A percentile compares a stretch with the other conserved stretches of the same genome.
Conservation (phyloP, 1,140 invertebrate species). For the Zaprionus davidi region DNA sequence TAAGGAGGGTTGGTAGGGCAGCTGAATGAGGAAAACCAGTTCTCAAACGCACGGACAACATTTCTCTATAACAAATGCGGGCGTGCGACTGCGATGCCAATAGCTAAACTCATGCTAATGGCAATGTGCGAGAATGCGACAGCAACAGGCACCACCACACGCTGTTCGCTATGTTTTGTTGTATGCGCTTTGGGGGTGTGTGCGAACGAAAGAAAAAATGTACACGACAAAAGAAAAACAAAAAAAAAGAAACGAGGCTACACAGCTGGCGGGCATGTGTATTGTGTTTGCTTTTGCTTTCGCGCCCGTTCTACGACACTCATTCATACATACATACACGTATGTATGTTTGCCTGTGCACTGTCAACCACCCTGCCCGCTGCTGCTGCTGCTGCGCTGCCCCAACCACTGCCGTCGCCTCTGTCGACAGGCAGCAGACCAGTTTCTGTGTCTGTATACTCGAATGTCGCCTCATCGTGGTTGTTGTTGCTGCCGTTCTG, state of each 20-base stretch:
- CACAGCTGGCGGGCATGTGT: conserved; percentile 77
- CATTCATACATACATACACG: conserved; percentile 2
- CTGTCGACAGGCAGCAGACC: conserved; percentile 42
- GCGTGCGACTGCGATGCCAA: conserved; percentile 64
- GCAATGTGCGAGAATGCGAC: conserved; percentile 41
- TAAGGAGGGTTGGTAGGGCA: conserved; percentile 52
- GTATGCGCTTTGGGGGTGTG: conserved; percentile 62
- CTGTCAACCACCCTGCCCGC: conserved; percentile 65
- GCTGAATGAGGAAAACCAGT: conserved; percentile 64
- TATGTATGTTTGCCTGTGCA: neutral
- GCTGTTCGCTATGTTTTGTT: conserved; percentile 39
- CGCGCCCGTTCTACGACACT: conserved; percentile 39
- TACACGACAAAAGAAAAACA: conserved; percentile 43
- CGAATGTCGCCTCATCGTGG: conserved; percentile 62
- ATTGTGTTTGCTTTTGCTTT: conserved; percentile 64
- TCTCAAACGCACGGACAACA: conserved; percentile 53
- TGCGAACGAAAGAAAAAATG: conserved; percentile 73
- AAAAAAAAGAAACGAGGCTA: conserved; percentile 58
- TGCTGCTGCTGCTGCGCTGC: conserved; percentile 23
- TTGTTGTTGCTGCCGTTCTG: conserved; percentile 35
- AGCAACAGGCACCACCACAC: conserved; percentile 13
- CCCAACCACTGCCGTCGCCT: conserved; percentile 17
- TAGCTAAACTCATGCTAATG: conserved; percentile 18
- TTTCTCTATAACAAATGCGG: conserved; percentile 73
- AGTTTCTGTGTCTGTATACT: conserved; percentile 76